Base-by-base conservation (phyloP, 2,888 invertebrate genomes). In the Amphiduros pacificus region DNA sequence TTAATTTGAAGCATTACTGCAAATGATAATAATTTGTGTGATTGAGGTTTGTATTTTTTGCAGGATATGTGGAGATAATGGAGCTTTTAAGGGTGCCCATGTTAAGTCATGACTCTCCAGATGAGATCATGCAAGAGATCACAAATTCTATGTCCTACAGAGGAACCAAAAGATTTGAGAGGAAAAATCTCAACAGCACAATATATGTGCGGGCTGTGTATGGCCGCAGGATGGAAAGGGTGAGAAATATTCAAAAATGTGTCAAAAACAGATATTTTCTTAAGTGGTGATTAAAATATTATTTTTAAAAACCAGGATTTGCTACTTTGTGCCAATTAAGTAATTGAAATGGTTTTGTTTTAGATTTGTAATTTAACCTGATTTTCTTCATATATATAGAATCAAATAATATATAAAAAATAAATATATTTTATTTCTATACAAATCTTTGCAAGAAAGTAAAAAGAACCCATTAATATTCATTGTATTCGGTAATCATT, bases 11-110 rank as follows among this genome's bases (percentile, higher is more conserved):
- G 36, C 4, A 2, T 32, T n/a, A 40, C 14, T 11, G 14, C 9
- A 36, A 36, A 11, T 36, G 36, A 11, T 11, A 36, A 36, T 44
- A 44, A 9, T 22, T 49, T 22, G 2, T 2, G 22, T 49, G 11
- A 6, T 17, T 28, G 4, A n/a, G n/a, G n/a, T n/a, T n/a, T 52
- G 14, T 53, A 48, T 48, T 53, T 27, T 52, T 66, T 69, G 0
- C 62, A 78, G 79, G 77, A n/a, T 79, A 68, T 67, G 72, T 79
- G 4, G 66, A 70, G 4, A 22, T 79, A 0, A 55, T 67, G 24
- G 71, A 76, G 27, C 58, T 78, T 20, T 61, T 74, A 60, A 55
- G 56, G 24, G 61, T 74, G 5, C 61, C 66, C 0, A 54, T 78
- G 60, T 67, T 79, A 69, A 55, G 66, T 29, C 68, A 71, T 28